Conservation (phyloP, 1,140 invertebrate genomes). For the Trichoplusia ni region DNA sequence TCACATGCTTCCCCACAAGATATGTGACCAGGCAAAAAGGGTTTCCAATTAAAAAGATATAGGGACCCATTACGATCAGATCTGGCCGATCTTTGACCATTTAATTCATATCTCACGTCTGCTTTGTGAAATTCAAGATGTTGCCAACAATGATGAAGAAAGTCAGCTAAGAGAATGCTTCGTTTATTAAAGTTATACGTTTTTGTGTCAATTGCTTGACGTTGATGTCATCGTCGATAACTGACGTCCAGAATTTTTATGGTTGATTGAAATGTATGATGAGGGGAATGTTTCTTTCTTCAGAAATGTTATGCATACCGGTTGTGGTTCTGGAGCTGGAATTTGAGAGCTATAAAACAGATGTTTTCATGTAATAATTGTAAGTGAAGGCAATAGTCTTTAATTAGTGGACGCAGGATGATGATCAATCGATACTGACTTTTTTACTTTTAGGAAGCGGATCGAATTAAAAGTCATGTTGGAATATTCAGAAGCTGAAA, state of each 20-base stretch:
- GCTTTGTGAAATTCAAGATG: slow-evolving; percentile 49
- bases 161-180: slow-evolving; percentile 2
- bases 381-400: too few species aligned
- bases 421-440: too few species aligned
- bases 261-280: neutral
- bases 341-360: too few species aligned
- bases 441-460: too few species aligned
- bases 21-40: slow-evolving; percentile 57
- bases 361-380: too few species aligned
- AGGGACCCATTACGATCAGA: slow-evolving; percentile 55
- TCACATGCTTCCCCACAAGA: slow-evolving; percentile 53
- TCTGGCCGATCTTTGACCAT: slow-evolving; percentile 54
- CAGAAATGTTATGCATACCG: too few species aligned
- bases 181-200: slow-evolving; percentile 42
- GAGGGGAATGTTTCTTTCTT: too few species aligned
- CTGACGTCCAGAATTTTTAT: neutral
- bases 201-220: slow-evolving; percentile 29
- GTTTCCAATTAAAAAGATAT: slow-evolving; percentile 70
- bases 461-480: too few species aligned
- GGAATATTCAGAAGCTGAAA: too few species aligned
- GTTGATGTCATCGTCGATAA: neutral
- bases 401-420: too few species aligned
- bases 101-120: slow-evolving; percentile 71
- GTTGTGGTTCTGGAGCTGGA: too few species aligned
- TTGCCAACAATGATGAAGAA: slow-evolving; percentile 3